Percentiles rank a stretch among this genome's conserved stretches.
These are phyloP conservation scores for Drosophila kurseongensis DNA, from an alignment of 1,140 invertebrate genomes.

Conservation along the genomic window DNA sequence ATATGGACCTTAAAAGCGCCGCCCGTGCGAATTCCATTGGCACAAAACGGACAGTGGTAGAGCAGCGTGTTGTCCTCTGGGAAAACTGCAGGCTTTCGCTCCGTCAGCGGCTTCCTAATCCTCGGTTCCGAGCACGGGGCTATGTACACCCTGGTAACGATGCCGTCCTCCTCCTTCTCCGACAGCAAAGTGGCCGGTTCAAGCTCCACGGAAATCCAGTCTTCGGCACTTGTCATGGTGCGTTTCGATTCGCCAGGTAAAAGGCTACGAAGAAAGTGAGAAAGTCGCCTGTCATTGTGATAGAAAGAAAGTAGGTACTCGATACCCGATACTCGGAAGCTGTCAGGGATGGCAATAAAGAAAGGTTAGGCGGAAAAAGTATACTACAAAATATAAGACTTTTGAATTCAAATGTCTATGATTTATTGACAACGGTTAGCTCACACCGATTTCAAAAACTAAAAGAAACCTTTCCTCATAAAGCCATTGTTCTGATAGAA, in stretches of 20 bases:
- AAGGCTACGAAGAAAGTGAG: background rate
- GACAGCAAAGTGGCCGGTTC: slow-evolving; percentile 18
- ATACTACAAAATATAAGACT: background rate
- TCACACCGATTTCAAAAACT: no score
- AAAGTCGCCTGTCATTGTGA: slow-evolving; percentile 17
- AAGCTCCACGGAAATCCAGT: slow-evolving; percentile 1
- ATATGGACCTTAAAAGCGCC: slow-evolving; percentile 21
- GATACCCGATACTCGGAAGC: slow-evolving; percentile 4
- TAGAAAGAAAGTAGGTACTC: slow-evolving; percentile 11
- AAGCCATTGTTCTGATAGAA: no score
- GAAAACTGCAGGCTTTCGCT: background rate
- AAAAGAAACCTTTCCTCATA: no score
- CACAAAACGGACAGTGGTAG: slow-evolving; percentile 13
- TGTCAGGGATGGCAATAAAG: slow-evolving; percentile 2
- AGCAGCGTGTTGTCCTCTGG: background rate
- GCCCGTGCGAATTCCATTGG: slow-evolving; percentile 8
- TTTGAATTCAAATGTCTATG: background rate
- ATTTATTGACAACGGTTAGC: background rate
- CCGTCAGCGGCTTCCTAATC: background rate
- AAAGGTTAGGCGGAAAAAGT: background rate
- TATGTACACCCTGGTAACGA: slow-evolving; percentile 15
- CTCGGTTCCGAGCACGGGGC: slow-evolving; percentile 1
- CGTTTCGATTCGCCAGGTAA: background rate
- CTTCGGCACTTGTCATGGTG: slow-evolving; percentile 6
- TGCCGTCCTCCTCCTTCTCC: slow-evolving; percentile 16